These are phyloP conservation scores for Catocala sponsa DNA, from an alignment of 2,888 invertebrate species.

Conservation along the genomic window DNA sequence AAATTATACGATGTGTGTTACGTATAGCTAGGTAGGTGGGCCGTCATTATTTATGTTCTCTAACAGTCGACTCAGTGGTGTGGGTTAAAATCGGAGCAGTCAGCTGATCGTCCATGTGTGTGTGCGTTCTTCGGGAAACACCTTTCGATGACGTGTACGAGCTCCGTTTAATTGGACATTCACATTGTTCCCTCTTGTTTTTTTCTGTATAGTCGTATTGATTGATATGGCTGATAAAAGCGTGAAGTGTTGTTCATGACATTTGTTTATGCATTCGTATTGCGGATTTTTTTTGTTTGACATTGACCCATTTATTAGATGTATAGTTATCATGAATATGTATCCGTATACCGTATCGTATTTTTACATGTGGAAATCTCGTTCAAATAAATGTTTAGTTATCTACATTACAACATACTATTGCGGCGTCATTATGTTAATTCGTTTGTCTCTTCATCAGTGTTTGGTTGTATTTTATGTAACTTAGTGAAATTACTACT, in stretches of 20 bases:
- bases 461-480: no score
- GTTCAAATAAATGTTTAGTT: constrained; percentile 4
- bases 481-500: no score
- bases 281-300: constrained; percentile 36
- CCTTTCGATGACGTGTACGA: constrained; percentile 87
- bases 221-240: constrained; percentile 62
- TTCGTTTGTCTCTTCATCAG: no score
- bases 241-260: constrained; percentile 50
- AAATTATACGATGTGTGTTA: constrained; percentile 86
- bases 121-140: constrained; percentile 87
- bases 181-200: constrained; percentile 83
- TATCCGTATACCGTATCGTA: constrained; percentile 17
- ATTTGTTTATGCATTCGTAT: constrained; percentile 32
- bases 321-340: constrained; percentile 24
- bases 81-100: constrained; percentile 88
- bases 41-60: constrained; percentile 88
- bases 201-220: constrained; percentile 59
- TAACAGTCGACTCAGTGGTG: constrained; percentile 84
- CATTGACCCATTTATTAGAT: constrained; percentile 21
- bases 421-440: no score
- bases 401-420: no score
- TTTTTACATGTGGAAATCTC: constrained; percentile 20
- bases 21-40: constrained; percentile 87
- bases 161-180: constrained; percentile 87
- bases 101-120: constrained; percentile 82